Conservation (phyloP, 2,797 vertebrate species). For the Craterocephalus amniculus region DNA sequence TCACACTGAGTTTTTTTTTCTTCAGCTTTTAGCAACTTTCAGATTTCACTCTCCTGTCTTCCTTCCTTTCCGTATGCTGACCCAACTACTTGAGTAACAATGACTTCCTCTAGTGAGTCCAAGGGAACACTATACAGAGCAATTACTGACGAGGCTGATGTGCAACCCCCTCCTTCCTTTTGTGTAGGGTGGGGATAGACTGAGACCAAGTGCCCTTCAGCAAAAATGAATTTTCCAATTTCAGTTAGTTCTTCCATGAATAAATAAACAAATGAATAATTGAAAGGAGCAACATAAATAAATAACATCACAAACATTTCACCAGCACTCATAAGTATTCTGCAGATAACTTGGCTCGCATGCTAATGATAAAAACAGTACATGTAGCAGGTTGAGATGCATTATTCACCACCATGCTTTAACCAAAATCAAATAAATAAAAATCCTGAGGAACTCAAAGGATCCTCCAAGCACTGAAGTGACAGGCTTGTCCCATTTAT, state of each 20-base stretch:
- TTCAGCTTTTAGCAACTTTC: slow-evolving; percentile 36
- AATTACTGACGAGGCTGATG: slow-evolving; percentile 83
- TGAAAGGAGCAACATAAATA: slow-evolving; percentile 89
- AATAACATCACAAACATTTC: slow-evolving; percentile 90
- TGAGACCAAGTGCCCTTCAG: slow-evolving; percentile 84
- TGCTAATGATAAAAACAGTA: slow-evolving; percentile 87
- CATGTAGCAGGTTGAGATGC: slow-evolving; percentile 79
- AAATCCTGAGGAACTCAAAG: slow-evolving; percentile 78
- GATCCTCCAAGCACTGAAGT: slow-evolving; percentile 76
- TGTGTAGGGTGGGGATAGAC: slow-evolving; percentile 67
- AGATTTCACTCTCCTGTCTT: slow-evolving; percentile 36
- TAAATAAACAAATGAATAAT: slow-evolving; percentile 92
- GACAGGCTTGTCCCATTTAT: slow-evolving; percentile 80
- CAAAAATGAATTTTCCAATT: slow-evolving; percentile 89
- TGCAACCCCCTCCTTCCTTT: slow-evolving; percentile 64
- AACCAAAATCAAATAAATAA: slow-evolving; percentile 78
- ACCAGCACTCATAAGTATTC: slow-evolving; percentile 84
- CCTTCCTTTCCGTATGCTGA: slow-evolving; percentile 54
- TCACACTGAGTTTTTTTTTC: slow-evolving; percentile 35
- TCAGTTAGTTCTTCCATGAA: slow-evolving; percentile 88
- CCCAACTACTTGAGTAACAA: slow-evolving; percentile 75
- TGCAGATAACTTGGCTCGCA: slow-evolving; percentile 82
- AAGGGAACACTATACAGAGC: slow-evolving; percentile 80
- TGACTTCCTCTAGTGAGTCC: slow-evolving; percentile 73
- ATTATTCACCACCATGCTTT: slow-evolving; percentile 80